These are phyloP conservation scores for Pluvianellus socialis DNA, from an alignment of 2,113 vertebrate species.

Conservation along the genomic window DNA sequence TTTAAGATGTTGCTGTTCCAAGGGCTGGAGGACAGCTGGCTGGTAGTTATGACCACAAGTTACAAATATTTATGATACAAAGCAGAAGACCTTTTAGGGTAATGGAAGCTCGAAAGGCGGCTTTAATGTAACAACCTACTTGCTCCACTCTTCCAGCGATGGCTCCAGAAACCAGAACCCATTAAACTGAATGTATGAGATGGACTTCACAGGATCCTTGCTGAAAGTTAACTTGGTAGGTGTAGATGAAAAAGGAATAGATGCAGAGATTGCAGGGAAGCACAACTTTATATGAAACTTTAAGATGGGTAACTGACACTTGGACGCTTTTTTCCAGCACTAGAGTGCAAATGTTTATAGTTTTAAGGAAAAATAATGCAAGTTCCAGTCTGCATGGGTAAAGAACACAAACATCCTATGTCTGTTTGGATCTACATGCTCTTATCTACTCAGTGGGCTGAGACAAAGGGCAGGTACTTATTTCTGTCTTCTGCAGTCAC, in stretches of 20 bases:
- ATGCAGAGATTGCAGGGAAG: not conserved
- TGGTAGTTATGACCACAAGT: conserved; percentile 62
- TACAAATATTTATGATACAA: conserved; percentile 67
- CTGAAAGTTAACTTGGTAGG: not conserved
- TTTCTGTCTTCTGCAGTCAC: not conserved
- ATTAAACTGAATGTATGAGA: not conserved
- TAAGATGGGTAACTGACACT: not conserved
- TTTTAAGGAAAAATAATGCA: not conserved
- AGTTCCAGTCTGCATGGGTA: not conserved
- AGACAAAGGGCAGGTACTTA: not conserved
- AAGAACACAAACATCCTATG: not conserved
- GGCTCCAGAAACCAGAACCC: not conserved
- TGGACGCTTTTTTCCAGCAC: not conserved
- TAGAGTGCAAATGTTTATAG: not conserved
- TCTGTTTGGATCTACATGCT: not conserved
- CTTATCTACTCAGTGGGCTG: not conserved
- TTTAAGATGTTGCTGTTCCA: conserved; percentile 24
- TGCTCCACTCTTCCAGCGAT: not conserved
- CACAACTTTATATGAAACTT: not conserved
- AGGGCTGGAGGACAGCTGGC: conserved; percentile 16
- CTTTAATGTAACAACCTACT: not conserved
- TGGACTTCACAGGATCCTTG: not conserved
- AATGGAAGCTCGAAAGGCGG: not conserved
- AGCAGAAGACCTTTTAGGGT: conserved; percentile 66
- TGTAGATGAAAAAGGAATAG: not conserved